Base-by-base conservation (phyloP, 1,140 invertebrate genomes). In the Drosophila gunungcola region DNA sequence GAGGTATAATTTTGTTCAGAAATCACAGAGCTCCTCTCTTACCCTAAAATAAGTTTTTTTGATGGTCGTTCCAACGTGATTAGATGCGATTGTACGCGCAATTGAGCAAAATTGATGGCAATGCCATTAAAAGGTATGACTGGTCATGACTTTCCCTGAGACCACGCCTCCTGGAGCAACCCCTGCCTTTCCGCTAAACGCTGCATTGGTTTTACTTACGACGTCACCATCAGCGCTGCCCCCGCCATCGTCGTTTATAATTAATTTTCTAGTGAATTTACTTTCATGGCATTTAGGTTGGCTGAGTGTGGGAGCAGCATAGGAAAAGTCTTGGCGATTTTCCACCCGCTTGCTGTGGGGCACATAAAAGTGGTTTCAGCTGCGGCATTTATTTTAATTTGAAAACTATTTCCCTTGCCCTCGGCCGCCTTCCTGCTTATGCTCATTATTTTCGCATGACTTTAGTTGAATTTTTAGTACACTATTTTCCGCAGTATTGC, bases 261-360 rank as follows among this genome's bases (percentile, higher is more conserved):
- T 89, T 89, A 89, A 89, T 89, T 89, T 89, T 89, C 84, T 89
- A 89, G 69, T 90, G 84, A 89, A 89, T 89, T 89, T 89, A 89
- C 80, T 89, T 90, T 89, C 85, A 90, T 84, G 69, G 77, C 84
- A 78, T 83, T 88, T 83, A 55, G 84, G 75, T 60, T 83, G 61
- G 77, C 73, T 80, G 60, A 84, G 84, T 78, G 77, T 43, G 77
- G 43, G 43, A 56, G 68, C 69, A 52, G 41, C 43, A 27, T 41
- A 29, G 48, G 41, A 53, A 43, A 61, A 52, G 64, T 41, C 36
- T 32, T 52, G 43, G 48, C 54, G 21, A 51, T 45, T 12, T 27
- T 21, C 32, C 45, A 10, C 9, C 13, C 36, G n/a, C 7, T 39
- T 16, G 13, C 67, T 68, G 81, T 64, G 73, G 73, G 79, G 65